phyloP scores from a whole-genome alignment of 2,113 vertebrate genomes.

The Embiotoca jacksoni region DNA sequence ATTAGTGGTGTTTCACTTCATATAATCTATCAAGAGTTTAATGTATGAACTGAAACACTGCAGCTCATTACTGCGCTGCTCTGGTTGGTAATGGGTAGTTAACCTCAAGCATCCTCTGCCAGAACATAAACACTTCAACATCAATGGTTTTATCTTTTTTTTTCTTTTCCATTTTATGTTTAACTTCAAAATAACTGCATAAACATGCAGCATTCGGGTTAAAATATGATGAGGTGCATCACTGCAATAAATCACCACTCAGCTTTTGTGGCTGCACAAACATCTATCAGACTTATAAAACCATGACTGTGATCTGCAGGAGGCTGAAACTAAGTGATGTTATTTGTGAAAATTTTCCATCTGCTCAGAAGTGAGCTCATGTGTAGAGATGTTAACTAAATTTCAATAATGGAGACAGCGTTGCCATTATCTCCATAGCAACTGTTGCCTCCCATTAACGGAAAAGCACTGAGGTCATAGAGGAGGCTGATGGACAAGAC shows the following conservation, averaged over 20 bases:
- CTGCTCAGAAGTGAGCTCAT: conserved; percentile 52
- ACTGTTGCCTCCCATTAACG: conserved; percentile 56
- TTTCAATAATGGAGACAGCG: conserved; percentile 60
- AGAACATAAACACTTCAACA: background rate
- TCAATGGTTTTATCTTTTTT: background rate
- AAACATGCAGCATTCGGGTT: background rate
- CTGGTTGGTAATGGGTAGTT: background rate
- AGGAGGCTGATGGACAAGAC: conserved; percentile 58
- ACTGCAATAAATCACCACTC: background rate
- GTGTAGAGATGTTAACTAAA: conserved; percentile 62
- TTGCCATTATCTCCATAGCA: conserved; percentile 73
- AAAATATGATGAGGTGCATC: background rate
- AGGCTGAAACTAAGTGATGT: conserved; percentile 34
- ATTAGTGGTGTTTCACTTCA: background rate
- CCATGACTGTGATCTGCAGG: conserved; percentile 7
- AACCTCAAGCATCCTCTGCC: background rate
- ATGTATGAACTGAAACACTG: background rate
- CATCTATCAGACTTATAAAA: conserved; percentile 3
- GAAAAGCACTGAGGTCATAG: conserved; percentile 30
- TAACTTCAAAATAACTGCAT: background rate
- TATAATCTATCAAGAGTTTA: background rate
- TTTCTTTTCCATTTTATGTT: background rate
- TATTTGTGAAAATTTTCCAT: conserved; percentile 65
- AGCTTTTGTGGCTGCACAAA: conserved; percentile 11
- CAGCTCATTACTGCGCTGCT: background rate